Conservation (phyloP, 2,113 vertebrate species). For the Perognathus longimembris region DNA sequence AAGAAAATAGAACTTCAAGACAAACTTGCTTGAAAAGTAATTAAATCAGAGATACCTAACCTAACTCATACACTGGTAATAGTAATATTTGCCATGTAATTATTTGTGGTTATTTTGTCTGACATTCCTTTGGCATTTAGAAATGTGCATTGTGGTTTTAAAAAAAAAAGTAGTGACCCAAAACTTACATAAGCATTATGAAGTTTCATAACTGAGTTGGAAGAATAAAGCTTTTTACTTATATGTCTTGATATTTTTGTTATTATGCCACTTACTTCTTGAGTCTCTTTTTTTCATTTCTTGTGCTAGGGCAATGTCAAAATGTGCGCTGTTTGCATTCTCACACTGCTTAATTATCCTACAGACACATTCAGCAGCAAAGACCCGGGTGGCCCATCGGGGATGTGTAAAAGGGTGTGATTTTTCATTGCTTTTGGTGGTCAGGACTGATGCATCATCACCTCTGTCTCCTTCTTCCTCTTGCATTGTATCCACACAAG, state of each 20-base stretch:
- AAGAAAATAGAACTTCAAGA: too few relatives aligned
- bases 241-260: neutral
- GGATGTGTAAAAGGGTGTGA: slow-evolving; percentile 91
- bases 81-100: slow-evolving; percentile 9
- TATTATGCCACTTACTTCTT: slow-evolving; percentile 86
- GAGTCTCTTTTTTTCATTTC: slow-evolving; percentile 91
- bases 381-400: slow-evolving; percentile 94
- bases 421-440: slow-evolving; percentile 84
- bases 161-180: neutral
- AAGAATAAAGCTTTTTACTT: neutral
- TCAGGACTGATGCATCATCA: slow-evolving; percentile 91
- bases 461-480: slow-evolving; percentile 90
- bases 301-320: slow-evolving; percentile 92
- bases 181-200: neutral
- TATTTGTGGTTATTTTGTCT: neutral
- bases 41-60: slow-evolving; percentile 34
- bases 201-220: slow-evolving; percentile 14
- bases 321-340: slow-evolving; percentile 89
- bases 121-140: slow-evolving; percentile 23
- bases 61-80: neutral
- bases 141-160: neutral
- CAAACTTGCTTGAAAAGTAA: slow-evolving; percentile 10
- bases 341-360: slow-evolving; percentile 93
- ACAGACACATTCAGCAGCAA: slow-evolving; percentile 94
- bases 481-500: slow-evolving; percentile 88